Base-by-base conservation (phyloP, 92 coral and sea anemone species). In the Montipora capitata region DNA sequence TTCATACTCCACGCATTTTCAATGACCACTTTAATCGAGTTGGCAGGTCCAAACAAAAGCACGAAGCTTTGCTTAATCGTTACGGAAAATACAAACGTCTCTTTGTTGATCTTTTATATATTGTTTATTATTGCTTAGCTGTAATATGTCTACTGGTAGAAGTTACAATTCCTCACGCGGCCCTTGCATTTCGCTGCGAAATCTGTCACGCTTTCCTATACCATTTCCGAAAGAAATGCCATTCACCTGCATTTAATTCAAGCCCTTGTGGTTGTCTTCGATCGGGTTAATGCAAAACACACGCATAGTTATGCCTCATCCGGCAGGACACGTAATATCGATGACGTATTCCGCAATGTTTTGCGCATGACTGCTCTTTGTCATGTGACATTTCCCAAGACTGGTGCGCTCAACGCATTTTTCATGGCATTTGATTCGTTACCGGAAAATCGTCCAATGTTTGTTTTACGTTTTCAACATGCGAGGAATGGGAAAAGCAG, bases 61-160 rank as follows among this genome's bases (percentile, higher is more conserved):
- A 72, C 87, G 72, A 83, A 58, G 70, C 78, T 83, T 83, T 83
- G 65, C 69, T 71, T 83, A 83, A 83, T 83, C 72, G 72, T 6
- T 59, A 57, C 56, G 42, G 39, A 83, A 73, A 83, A 72, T 59
- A 73, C 78, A 71, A 56, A 68, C 80, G 72, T 83, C 5, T 72
- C 43, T 83, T 83, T 83, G 87, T 58, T 71, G 70, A 83, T 83
- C 78, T 57, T 57, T 27, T 27, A 27, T 27, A 27, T 73, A 42
- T 20, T 83, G 71, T 61, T 72, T 58, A 40, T 72, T 64, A 82
- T 82, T 51, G 77, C 77, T 56, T 56, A 54, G 77, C 61, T 44
- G 13, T 12, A 45, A 38, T 68, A 51, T 58, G 62, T 80, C 79
- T 73, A 71, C 7, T 48, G 7, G 52, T 48, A 48, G 52, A 5